Base-by-base conservation (phyloP, 2,797 vertebrate genomes). In the Darevskia nairensis region DNA sequence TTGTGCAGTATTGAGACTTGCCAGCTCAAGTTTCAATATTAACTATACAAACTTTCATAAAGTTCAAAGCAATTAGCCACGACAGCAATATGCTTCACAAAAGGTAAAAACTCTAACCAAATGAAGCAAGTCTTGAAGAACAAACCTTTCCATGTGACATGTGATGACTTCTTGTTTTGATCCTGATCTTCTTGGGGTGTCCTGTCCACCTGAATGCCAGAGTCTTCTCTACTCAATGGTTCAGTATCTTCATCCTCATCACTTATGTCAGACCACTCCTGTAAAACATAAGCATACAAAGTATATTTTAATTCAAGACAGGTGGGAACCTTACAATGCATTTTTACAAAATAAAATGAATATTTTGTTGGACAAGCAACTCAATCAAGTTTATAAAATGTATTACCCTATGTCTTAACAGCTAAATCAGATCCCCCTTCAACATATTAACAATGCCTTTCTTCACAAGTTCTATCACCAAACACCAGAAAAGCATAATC, bases 181-280 rank as follows among this genome's bases (percentile, higher is more conserved):
- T 98, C 98, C 84, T 97, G 98, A 84, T 99, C 98, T 89, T 99
- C 99, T 92, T 97, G 97, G 0, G 99, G 98, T 0, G 98, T 99
- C 87, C 97, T 97, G 95, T 99, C 99, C 87, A 98, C 95, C 89
- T 99, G 99, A 94, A 99, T 99, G 84, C 99, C 99, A 11, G 99
- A 99, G 95, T 99, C 99, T 89, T 99, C 98, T 89, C 99, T 98
- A 96, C 98, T 99, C 85, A 99, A 96, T 82, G 97, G 97, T 92
- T 98, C 97, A 75, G 97, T 95, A 92, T 98, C 98, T 3, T 99
- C 98, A 0, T 98, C 98, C 25, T 98, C 98, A 8, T 98, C 98
- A 93, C 99, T 98, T 61, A 98, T 98, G 92, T 98, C 99, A 91
- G 99, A 99, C 98, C 98, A 99, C 64, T 98, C 98, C 99, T 99